A percentile compares a stretch with the other conserved stretches of the same genome.
Conservation (phyloP, 2,888 invertebrate genomes). For the Nineta flava region DNA sequence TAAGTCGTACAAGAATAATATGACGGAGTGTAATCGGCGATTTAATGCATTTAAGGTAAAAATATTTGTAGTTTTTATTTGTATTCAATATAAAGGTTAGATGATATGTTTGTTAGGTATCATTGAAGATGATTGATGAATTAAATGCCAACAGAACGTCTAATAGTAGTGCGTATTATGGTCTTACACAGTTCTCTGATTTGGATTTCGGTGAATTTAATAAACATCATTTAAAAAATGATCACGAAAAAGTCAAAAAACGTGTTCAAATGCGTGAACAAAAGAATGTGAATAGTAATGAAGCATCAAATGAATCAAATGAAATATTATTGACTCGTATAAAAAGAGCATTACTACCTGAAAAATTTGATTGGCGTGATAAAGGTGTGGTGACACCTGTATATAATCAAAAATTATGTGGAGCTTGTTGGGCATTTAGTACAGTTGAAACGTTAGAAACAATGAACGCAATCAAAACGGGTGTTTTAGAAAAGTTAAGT, state of each 20-base stretch:
- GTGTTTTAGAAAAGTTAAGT: slow-evolving; percentile 43
- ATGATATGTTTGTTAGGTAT: background rate
- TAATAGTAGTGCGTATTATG: slow-evolving; percentile 5
- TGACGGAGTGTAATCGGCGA: slow-evolving; percentile 15
- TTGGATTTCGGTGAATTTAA: slow-evolving; percentile 1
- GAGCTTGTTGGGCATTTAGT: slow-evolving; percentile 80
- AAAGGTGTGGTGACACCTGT: slow-evolving; percentile 50
- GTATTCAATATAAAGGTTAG: background rate
- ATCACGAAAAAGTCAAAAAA: background rate
- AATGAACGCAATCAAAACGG: slow-evolving; percentile 53
- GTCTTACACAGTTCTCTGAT: slow-evolving; percentile 5
- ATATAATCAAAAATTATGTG: slow-evolving; percentile 57
- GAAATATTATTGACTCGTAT: background rate
- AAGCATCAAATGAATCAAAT: background rate
- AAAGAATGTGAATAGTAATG: background rate
- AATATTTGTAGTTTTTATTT: background rate
- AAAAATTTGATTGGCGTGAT: slow-evolving; percentile 29
- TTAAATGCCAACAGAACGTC: slow-evolving; percentile 1
- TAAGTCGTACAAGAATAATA: slow-evolving; percentile 30
- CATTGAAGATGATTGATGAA: slow-evolving; percentile 1
- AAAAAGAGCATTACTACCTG: slow-evolving; percentile 14
- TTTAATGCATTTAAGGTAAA: slow-evolving; percentile 3
- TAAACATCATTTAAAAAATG: slow-evolving; percentile 1
- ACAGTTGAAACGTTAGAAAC: slow-evolving; percentile 59
- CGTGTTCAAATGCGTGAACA: background rate